Evolutionary conservation across 37 sponge, comb jelly and placozoan genomes (phyloP), one percentile per base, ranked within the genome.

Genomic region (Aphrocallistes beatrix): DNA sequence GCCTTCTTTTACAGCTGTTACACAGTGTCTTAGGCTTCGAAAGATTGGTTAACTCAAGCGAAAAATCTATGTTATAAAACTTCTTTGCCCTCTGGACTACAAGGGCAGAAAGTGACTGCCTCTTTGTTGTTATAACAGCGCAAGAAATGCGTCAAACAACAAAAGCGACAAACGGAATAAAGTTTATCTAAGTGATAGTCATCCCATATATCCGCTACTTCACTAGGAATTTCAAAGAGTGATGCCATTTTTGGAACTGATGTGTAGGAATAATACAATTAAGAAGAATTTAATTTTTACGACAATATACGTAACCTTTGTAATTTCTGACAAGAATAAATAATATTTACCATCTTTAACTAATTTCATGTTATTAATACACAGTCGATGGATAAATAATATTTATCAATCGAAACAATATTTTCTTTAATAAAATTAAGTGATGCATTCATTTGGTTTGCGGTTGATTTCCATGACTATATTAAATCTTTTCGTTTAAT

Each of bases 131-230:
- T 32, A 1, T 13, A 60, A 13, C 17, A 60, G 21, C n/a, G 25
- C 75, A 19, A 19, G 75, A 60, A 60, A 60, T 60, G 17, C 25
- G 75, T 60, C 75, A 19, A 28, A n/a, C 8, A 60, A 60, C 75
- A 60, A 60, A 60, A 60, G 75, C 75, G 75, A 60, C 75, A 60
- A 30, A 60, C 25, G 75, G 28, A 60, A 21, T 60, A 60, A 60
- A 32, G 75, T 13, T 60, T 60, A 19, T 60, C 75, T 60, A 60
- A 19, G 21, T 28, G 75, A 60, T 60, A 60, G 3, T 60, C 75
- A 60, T 60, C 75, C 34, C 8, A 60, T 19, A 19, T 60, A 6
- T 60, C 75, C 10, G 75, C 75, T 60, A 60, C 75, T 28, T 60
- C 75, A 13, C 8, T 25, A 60, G 75, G 75, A 60, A 60, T 60